Conservation (phyloP, 2,888 invertebrate genomes). For the Hedychridium roseum region DNA sequence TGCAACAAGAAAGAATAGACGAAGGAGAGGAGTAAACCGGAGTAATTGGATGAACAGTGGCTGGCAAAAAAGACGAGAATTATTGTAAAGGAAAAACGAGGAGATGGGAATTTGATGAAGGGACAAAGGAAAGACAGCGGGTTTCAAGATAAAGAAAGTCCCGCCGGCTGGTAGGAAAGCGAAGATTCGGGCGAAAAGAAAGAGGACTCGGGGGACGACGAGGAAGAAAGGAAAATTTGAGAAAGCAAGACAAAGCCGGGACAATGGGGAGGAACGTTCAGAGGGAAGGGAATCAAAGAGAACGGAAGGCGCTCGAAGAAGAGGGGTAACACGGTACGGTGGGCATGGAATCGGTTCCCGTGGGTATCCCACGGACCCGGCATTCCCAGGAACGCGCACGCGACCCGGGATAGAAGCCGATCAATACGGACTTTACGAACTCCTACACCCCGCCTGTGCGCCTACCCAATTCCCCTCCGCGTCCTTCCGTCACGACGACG, state of each 20-base stretch:
- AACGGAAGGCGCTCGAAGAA: slow-evolving; percentile 3
- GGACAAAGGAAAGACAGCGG: slow-evolving; percentile 20
- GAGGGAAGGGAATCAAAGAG: slow-evolving; percentile 5
- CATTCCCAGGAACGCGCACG: slow-evolving; percentile 60
- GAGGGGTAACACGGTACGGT: slow-evolving; percentile 22
- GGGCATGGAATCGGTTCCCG: slow-evolving; percentile 51
- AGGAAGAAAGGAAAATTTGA: too few species aligned
- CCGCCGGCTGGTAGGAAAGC: too few species aligned
- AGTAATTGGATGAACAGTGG: too few species aligned
- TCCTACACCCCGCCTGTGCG: slow-evolving; percentile 37
- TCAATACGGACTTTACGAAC: slow-evolving; percentile 53
- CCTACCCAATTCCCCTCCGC: slow-evolving; percentile 17
- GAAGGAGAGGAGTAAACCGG: too few species aligned
- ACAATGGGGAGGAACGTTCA: not conserved
- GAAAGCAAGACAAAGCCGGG: slow-evolving; percentile 7
- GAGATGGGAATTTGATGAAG: slow-evolving; percentile 16
- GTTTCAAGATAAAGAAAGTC: too few species aligned
- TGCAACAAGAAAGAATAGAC: too few species aligned
- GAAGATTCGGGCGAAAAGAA: too few species aligned
- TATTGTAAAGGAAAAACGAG: too few species aligned
- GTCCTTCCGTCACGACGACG: slow-evolving; percentile 1
- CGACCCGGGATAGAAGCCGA: slow-evolving; percentile 52
- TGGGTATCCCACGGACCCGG: slow-evolving; percentile 54
- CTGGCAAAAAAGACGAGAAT: too few species aligned
- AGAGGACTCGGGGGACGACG: too few species aligned